phyloP scores from a whole-genome alignment of 2,797 vertebrate species.

The Anolis apletophallus region DNA sequence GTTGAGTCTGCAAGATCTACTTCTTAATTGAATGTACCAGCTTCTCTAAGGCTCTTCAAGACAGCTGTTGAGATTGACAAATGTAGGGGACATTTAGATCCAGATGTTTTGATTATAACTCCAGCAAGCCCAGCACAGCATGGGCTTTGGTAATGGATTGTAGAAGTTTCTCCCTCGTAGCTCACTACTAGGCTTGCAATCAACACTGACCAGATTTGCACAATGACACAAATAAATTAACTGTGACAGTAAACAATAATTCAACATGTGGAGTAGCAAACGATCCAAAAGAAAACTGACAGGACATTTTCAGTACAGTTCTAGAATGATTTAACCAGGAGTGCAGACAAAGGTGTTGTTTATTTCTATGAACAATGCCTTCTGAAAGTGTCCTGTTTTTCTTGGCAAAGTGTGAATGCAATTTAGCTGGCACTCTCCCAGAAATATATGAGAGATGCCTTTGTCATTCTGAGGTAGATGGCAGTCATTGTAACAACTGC shows the following conservation, averaged over 20 bases:
- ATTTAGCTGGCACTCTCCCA: constrained; percentile 77
- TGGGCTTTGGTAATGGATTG: neutral
- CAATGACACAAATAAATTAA: neutral
- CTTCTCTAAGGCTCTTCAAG: neutral
- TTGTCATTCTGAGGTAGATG: constrained; percentile 81
- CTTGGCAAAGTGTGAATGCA: constrained; percentile 83
- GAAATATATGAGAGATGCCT: constrained; percentile 85
- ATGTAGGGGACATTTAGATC: neutral
- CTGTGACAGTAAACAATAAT: constrained; percentile 1
- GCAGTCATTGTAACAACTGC: constrained; percentile 84
- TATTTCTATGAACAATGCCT: neutral
- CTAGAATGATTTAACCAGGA: neutral
- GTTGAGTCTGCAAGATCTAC: neutral
- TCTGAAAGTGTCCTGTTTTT: constrained; percentile 20
- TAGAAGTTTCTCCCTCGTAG: neutral
- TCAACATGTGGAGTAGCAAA: neutral
- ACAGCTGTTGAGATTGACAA: neutral
- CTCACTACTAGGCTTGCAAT: neutral
- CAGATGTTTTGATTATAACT: neutral
- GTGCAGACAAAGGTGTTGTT: neutral
- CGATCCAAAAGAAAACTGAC: neutral
- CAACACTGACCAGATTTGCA: neutral
- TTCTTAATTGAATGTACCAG: no score
- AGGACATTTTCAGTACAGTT: neutral
- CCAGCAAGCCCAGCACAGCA: neutral